Evolutionary conservation across 2,113 vertebrate species (phyloP).

Genomic region (Odontophorus gujanensis): DNA sequence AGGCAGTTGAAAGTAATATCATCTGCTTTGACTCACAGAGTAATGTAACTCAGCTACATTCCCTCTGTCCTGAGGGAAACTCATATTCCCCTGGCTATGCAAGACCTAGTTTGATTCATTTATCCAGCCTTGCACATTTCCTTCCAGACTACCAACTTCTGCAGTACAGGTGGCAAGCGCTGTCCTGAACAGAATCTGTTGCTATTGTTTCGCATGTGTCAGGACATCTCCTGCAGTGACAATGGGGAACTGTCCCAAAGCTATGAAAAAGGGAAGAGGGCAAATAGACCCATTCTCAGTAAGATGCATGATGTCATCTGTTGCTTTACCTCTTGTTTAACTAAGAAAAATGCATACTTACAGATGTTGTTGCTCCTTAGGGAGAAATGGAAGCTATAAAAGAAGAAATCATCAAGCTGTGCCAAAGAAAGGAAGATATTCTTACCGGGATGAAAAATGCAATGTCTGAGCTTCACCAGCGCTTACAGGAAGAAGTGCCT

Average conservation of each 20-base stretch:
- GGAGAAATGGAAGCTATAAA: conserved; percentile 71
- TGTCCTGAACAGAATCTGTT: background rate
- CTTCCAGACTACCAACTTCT: background rate
- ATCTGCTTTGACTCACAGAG: conserved; percentile 33
- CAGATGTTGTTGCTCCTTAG: conserved; percentile 58
- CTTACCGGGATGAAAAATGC: conserved; percentile 65
- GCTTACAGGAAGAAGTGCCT: conserved; percentile 58
- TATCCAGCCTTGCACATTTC: background rate
- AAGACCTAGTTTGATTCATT: background rate
- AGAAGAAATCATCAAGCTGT: conserved; percentile 74
- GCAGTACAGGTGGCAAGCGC: background rate
- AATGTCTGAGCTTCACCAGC: conserved; percentile 72
- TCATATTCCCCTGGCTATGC: background rate
- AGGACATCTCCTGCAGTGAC: background rate
- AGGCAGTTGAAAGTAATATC: background rate
- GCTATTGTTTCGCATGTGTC: background rate
- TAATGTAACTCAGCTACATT: conserved; percentile 47
- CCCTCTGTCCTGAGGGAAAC: conserved; percentile 7
- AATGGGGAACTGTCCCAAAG: conserved; percentile 54
- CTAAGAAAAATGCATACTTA: background rate
- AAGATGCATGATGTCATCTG: conserved; percentile 19
- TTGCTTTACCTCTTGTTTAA: background rate
- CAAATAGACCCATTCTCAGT: conserved; percentile 3
- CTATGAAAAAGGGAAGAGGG: conserved; percentile 2
- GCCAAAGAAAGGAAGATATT: conserved; percentile 78